Evolutionary conservation across 2,113 vertebrate species (phyloP).

Genomic region (Mus pahari): DNA sequence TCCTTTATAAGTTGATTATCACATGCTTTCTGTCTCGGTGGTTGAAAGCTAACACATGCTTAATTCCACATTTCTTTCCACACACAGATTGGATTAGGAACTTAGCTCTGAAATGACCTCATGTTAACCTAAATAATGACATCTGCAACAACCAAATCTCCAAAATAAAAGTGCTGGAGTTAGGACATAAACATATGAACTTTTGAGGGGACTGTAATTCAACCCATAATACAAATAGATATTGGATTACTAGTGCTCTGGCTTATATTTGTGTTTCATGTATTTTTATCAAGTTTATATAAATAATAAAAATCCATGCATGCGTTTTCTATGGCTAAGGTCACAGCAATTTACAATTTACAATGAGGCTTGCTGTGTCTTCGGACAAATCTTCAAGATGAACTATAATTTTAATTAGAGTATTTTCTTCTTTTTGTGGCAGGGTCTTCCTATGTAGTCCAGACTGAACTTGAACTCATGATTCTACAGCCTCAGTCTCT

Average conservation of each 20-base stretch:
- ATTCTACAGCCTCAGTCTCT: not conserved
- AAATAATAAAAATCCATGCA: not conserved
- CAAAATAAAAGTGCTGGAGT: not conserved
- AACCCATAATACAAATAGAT: not conserved
- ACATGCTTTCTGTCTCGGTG: not conserved
- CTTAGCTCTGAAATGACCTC: not conserved
- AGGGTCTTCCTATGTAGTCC: not conserved
- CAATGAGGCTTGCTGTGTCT: not conserved
- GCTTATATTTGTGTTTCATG: not conserved
- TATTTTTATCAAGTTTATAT: not conserved
- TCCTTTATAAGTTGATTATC: not conserved
- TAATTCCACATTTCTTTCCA: not conserved
- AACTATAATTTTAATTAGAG: not conserved
- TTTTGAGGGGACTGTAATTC: not conserved
- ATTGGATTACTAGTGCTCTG: not conserved
- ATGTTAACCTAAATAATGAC: not conserved
- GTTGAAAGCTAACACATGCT: not conserved
- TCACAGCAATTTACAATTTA: not conserved
- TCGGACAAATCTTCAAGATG: constrained; percentile 4
- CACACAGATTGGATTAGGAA: not conserved
- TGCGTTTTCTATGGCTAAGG: not conserved
- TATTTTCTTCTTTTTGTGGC: not conserved
- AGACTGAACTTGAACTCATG: not conserved
- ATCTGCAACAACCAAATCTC: no score
- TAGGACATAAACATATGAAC: not conserved